Percentiles rank a stretch among this genome's conserved stretches.
These are phyloP conservation scores for Drosophila punjabiensis DNA, from an alignment of 1,140 invertebrate genomes.

Conservation along the genomic window DNA sequence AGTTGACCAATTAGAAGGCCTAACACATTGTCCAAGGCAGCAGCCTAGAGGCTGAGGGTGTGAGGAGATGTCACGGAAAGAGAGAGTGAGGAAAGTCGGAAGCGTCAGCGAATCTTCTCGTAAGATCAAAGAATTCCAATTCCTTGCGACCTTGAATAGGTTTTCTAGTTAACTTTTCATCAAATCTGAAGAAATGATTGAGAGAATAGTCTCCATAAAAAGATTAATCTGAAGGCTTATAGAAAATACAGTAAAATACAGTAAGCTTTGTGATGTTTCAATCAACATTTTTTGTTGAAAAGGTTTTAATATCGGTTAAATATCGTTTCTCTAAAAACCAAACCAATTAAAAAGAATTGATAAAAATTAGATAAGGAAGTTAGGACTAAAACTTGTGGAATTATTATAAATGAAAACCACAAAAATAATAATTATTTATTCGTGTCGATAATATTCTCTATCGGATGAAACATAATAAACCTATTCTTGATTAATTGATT, in stretches of 20 bases:
- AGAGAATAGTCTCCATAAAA: not conserved
- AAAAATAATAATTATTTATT: not conserved
- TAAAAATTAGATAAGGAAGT: not conserved
- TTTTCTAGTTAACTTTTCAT: not conserved
- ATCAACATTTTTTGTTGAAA: not conserved
- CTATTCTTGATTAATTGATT: not conserved
- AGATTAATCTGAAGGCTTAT: not conserved
- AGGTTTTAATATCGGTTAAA: not conserved
- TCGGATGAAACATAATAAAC: not conserved
- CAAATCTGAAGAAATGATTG: not conserved
- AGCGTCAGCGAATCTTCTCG: not conserved
- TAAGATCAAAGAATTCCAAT: not conserved
- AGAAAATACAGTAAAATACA: too few relatives aligned
- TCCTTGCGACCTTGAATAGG: conserved; percentile 2
- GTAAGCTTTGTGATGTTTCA: not conserved
- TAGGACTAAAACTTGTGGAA: too few relatives aligned
- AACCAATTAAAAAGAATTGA: not conserved
- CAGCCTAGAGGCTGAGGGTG: not conserved
- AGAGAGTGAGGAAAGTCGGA: conserved; percentile 19
- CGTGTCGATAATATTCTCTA: not conserved
- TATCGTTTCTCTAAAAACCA: too few relatives aligned
- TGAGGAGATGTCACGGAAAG: conserved; percentile 12
- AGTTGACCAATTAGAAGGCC: conserved; percentile 62
- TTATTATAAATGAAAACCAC: not conserved
- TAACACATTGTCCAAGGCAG: conserved; percentile 11